Conservation (phyloP, 1,140 invertebrate genomes). For the Maniola jurtina region DNA sequence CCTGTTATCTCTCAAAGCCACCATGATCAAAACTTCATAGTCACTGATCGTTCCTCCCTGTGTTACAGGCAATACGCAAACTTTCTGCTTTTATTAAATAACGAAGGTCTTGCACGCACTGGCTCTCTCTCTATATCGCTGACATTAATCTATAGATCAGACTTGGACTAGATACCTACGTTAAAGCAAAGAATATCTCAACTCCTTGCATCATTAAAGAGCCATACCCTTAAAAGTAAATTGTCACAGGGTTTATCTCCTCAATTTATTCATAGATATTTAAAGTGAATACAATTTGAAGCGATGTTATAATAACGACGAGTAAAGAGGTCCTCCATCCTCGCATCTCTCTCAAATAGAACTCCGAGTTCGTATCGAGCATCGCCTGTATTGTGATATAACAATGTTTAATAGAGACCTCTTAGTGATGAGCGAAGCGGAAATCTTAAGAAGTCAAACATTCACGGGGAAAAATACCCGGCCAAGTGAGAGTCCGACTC, state of each 20-base stretch:
- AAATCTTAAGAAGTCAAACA: neutral
- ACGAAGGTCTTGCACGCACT: too few species aligned
- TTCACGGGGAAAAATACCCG: too few species aligned
- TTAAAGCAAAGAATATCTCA: too few species aligned
- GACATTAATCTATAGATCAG: too few species aligned
- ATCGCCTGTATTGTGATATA: conserved; percentile 28
- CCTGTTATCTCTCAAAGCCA: too few species aligned
- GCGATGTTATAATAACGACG: conserved; percentile 3
- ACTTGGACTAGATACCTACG: too few species aligned
- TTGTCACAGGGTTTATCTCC: conserved; percentile 4
- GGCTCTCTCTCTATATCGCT: too few species aligned
- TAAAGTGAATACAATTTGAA: conserved; percentile 22
- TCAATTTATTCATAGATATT: conserved; percentile 18
- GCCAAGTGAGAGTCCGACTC: too few species aligned
- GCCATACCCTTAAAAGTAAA: conserved; percentile 3
- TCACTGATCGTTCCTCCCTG: too few species aligned
- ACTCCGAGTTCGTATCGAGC: conserved; percentile 8
- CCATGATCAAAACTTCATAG: too few species aligned
- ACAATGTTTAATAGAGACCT: conserved; percentile 15
- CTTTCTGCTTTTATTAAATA: too few species aligned
- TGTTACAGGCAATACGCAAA: too few species aligned
- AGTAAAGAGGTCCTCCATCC: conserved; percentile 27
- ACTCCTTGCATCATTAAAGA: neutral
- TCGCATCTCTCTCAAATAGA: conserved; percentile 23
- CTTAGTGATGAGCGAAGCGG: conserved; percentile 28